phyloP scores from a whole-genome alignment of 1,140 invertebrate species.

The Calliphora vicina region DNA sequence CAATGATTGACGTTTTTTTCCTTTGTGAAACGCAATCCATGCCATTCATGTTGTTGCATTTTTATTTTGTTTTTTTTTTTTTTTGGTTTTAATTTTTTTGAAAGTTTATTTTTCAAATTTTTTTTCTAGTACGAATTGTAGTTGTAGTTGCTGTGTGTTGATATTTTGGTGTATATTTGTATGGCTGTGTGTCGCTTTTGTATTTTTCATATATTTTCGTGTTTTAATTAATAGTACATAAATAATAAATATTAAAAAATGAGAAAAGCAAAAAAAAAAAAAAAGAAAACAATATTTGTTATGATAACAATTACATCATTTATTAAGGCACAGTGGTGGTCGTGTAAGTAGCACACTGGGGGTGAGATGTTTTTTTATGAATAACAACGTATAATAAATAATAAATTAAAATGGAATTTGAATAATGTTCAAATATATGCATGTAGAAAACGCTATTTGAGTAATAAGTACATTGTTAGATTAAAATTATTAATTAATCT shows the following conservation, averaged over 20 bases:
- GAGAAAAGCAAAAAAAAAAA: neutral
- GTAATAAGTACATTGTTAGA: no score
- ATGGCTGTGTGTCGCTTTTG: neutral
- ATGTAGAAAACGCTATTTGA: no score
- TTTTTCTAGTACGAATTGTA: neutral
- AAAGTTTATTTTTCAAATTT: neutral
- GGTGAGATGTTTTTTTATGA: neutral
- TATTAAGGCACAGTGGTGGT: neutral
- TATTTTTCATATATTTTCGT: neutral
- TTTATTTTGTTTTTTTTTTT: neutral
- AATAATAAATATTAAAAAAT: neutral
- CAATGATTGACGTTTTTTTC: slow-evolving; percentile 17
- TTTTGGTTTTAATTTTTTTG: neutral
- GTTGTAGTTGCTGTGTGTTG: neutral
- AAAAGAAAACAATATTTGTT: neutral
- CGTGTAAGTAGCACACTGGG: neutral
- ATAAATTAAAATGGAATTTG: no score
- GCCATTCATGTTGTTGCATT: slow-evolving; percentile 19
- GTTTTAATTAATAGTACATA: neutral
- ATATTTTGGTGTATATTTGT: neutral
- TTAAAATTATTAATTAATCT: no score
- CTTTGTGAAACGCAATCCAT: neutral
- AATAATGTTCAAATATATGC: no score
- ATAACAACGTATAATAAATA: no score
- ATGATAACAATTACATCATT: slow-evolving; percentile 1